Conservation (phyloP, 2,888 invertebrate genomes). For the Gandaritis pyraliata region DNA sequence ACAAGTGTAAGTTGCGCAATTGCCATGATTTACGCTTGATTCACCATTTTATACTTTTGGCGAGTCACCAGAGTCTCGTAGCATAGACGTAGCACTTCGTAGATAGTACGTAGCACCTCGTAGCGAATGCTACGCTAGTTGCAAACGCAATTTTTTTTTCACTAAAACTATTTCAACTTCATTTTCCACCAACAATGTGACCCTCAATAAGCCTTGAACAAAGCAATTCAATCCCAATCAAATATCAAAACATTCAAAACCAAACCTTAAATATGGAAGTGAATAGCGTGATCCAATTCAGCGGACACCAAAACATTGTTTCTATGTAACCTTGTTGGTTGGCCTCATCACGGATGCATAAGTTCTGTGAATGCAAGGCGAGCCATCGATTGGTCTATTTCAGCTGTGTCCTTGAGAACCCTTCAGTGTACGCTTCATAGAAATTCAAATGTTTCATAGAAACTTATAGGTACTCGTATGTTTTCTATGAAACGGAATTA, state of each 20-base stretch:
- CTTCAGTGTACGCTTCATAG: slow-evolving; percentile 12
- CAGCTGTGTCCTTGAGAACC: slow-evolving; percentile 36
- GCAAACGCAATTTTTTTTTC: not conserved
- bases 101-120: not conserved
- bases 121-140: not conserved
- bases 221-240: not conserved
- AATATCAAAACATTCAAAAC: not conserved
- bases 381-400: slow-evolving; percentile 60
- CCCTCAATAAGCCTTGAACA: not conserved
- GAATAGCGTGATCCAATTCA: slow-evolving; percentile 15
- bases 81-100: too few relatives aligned
- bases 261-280: slow-evolving; percentile 13
- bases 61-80: too few relatives aligned
- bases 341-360: slow-evolving; percentile 59
- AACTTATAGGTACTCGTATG: not conserved
- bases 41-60: too few relatives aligned
- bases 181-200: not conserved
- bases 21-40: too few relatives aligned
- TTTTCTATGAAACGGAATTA: not conserved
- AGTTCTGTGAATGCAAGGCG: slow-evolving; percentile 59
- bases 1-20: too few relatives aligned
- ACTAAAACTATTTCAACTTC: not conserved
- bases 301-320: slow-evolving; percentile 16
- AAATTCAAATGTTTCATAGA: slow-evolving; percentile 20
- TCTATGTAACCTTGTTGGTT: slow-evolving; percentile 26